Conservation (phyloP, 2,113 vertebrate genomes). For the Hepsetus odoe region DNA sequence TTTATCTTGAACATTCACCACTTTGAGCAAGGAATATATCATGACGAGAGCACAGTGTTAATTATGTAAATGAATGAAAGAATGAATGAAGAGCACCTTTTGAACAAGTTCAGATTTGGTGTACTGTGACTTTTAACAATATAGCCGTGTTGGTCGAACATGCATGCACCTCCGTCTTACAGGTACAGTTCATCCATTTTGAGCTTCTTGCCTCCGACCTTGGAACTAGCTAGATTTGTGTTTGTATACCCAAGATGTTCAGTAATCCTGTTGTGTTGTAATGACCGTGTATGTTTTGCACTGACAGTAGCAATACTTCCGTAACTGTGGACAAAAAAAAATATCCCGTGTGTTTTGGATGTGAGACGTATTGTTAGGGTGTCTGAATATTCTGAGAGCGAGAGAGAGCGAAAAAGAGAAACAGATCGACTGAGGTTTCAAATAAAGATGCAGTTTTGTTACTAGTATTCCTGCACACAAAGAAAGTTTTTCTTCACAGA, state of each 20-base stretch:
- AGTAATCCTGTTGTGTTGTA: conserved; percentile 53
- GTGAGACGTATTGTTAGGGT: conserved; percentile 6
- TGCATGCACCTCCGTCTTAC: conserved; percentile 21
- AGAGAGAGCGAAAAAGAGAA: background rate
- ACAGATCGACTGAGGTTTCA: conserved; percentile 16
- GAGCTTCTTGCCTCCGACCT: background rate
- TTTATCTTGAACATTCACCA: background rate
- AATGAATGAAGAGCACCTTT: background rate
- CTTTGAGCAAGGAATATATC: background rate
- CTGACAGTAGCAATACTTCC: conserved; percentile 64
- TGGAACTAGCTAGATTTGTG: conserved; percentile 5
- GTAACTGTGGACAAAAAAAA: conserved; percentile 32
- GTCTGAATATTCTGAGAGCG: conserved; percentile 5
- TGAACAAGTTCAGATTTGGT: conserved; percentile 1
- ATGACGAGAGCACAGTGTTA: background rate
- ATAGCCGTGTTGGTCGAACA: background rate
- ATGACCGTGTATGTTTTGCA: conserved; percentile 59
- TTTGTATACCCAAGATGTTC: conserved; percentile 36
- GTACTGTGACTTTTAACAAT: conserved; percentile 1
- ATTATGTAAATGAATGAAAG: background rate
- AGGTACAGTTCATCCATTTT: background rate
- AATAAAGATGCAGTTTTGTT: conserved; percentile 60
- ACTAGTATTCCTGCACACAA: conserved; percentile 36
- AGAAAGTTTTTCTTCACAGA: conserved; percentile 55
- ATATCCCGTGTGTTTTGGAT: background rate